Evolutionary conservation across 2,888 invertebrate species (phyloP).

Genomic region (Neuroscelio doddi): DNA sequence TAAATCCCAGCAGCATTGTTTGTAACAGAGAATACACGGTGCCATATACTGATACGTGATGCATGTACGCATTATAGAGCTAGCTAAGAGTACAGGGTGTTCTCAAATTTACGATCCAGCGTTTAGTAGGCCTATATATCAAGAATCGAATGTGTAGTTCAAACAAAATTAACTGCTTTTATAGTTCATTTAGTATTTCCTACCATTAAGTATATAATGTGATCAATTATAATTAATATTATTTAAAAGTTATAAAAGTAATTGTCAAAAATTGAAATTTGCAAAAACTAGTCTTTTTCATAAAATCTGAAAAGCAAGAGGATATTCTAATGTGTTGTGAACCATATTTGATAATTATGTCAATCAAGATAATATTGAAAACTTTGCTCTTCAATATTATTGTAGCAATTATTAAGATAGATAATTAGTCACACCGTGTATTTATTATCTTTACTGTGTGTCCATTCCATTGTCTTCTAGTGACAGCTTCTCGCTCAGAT

Average conservation of each 20-base stretch:
- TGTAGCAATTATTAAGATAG: neutral
- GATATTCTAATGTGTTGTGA: no score
- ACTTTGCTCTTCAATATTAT: neutral
- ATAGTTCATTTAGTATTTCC: no score
- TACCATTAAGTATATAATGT: no score
- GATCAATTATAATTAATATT: no score
- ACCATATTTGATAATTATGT: no score
- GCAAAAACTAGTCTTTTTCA: no score
- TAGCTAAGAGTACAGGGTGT: neutral
- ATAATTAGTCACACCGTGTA: neutral
- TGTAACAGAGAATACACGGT: constrained; percentile 17
- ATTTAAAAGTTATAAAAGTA: no score
- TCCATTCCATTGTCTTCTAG: constrained; percentile 47
- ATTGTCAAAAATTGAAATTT: no score
- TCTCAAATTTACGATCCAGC: neutral
- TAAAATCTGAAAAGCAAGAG: no score
- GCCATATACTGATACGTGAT: constrained; percentile 8
- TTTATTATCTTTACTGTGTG: constrained; percentile 19
- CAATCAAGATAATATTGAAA: no score
- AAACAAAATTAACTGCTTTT: neutral
- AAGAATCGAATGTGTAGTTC: neutral
- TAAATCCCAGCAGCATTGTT: constrained; percentile 34
- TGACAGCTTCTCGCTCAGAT: constrained; percentile 50
- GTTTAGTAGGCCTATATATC: neutral
- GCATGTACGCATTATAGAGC: constrained; percentile 5